phyloP scores from a whole-genome alignment of 92 coral and sea anemone genomes.

The Paragorgia papillata region DNA sequence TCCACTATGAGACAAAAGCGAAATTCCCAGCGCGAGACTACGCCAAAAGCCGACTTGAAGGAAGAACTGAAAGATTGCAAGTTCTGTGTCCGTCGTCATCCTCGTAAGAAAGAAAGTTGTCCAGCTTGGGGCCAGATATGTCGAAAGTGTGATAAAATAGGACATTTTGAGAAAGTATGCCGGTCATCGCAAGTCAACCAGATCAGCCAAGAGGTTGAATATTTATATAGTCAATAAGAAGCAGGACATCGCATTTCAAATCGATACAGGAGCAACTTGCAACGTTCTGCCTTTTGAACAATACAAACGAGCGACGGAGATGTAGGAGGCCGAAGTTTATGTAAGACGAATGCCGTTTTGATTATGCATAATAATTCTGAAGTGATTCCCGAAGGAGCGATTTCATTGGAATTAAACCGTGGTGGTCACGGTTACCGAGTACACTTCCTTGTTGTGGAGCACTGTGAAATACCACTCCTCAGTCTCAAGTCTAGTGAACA shows the following conservation, averaged over 20 bases:
- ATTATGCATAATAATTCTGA: slow-evolving; percentile 42
- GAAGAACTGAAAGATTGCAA: slow-evolving; percentile 37
- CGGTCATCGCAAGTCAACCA: neutral
- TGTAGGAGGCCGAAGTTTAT: too few relatives aligned
- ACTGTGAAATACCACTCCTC: slow-evolving; percentile 7
- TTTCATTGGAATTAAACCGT: neutral
- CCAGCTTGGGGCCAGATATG: slow-evolving; percentile 53
- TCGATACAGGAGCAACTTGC: slow-evolving; percentile 42
- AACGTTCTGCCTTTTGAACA: slow-evolving; percentile 32
- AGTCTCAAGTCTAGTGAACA: slow-evolving; percentile 12
- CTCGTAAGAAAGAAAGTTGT: slow-evolving; percentile 40
- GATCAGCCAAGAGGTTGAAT: neutral
- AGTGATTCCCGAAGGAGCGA: slow-evolving; percentile 19
- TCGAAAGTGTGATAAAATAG: slow-evolving; percentile 46
- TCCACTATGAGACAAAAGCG: too few relatives aligned
- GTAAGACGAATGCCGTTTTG: slow-evolving; percentile 25
- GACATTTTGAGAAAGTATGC: too few relatives aligned
- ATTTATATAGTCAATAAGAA: slow-evolving; percentile 29
- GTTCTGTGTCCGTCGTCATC: slow-evolving; percentile 41
- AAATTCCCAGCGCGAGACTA: neutral
- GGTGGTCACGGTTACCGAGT: slow-evolving; percentile 13
- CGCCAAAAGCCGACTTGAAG: neutral
- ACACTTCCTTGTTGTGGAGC: slow-evolving; percentile 7
- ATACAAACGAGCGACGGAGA: slow-evolving; percentile 33
- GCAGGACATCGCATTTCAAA: slow-evolving; percentile 23